phyloP scores from a whole-genome alignment of 2,888 invertebrate genomes.

The Agelastica alni region DNA sequence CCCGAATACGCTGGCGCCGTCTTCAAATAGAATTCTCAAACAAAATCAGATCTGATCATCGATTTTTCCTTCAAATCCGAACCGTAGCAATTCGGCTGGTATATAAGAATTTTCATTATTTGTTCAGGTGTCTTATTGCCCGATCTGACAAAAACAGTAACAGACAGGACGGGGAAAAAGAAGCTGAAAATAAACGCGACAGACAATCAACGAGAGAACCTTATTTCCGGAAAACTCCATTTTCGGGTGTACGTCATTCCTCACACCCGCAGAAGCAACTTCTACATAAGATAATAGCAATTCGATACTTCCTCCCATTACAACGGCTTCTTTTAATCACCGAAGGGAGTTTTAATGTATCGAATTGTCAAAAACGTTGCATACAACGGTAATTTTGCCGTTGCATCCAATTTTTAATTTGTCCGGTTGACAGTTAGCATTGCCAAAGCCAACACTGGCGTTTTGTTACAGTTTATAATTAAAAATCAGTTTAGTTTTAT shows the following conservation, averaged over 20 bases:
- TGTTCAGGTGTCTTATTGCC: conserved; percentile 42
- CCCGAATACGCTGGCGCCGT: conserved; percentile 2
- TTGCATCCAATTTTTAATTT: too few relatives aligned
- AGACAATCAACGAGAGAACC: conserved; percentile 39
- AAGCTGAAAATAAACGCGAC: conserved; percentile 38
- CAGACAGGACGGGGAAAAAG: conserved; percentile 29
- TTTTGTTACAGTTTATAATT: too few relatives aligned
- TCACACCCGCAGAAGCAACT: conserved; percentile 21
- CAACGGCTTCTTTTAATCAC: too few relatives aligned
- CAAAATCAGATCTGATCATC: conserved; percentile 21
- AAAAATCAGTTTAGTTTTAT: too few relatives aligned
- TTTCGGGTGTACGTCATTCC: conserved; percentile 20
- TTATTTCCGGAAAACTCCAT: conserved; percentile 38
- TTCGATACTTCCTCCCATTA: conserved; percentile 25
- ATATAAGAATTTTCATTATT: conserved; percentile 33
- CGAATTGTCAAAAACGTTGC: too few relatives aligned
- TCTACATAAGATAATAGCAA: conserved; percentile 30
- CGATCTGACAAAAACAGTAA: conserved; percentile 38
- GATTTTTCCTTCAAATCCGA: conserved; percentile 25
- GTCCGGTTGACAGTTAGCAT: too few relatives aligned
- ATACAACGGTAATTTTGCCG: too few relatives aligned
- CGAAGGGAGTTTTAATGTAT: too few relatives aligned
- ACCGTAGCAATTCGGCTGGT: conserved; percentile 24
- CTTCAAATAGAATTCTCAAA: conserved; percentile 22
- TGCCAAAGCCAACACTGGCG: too few relatives aligned